phyloP scores from a whole-genome alignment of 2,888 invertebrate species.

The Heliconius ethilla region DNA sequence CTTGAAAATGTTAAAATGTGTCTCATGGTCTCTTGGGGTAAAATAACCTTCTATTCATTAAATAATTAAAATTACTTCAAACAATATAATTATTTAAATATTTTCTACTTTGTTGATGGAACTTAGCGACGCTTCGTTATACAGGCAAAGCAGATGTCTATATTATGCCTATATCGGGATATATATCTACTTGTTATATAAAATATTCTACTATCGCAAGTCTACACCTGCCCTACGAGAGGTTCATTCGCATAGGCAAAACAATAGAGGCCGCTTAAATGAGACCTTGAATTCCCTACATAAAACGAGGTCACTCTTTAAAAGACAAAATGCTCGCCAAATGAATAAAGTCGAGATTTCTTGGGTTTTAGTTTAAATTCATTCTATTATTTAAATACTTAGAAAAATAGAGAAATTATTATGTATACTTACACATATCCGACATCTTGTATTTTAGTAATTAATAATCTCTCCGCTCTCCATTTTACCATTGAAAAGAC shows the following conservation, averaged over 20 bases:
- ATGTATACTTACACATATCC: not conserved
- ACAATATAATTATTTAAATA: no score
- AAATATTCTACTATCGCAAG: not conserved
- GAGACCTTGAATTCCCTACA: slow-evolving; percentile 53
- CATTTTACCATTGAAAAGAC: not conserved
- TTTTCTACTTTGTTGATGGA: no score
- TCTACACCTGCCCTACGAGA: slow-evolving; percentile 30
- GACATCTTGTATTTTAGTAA: not conserved
- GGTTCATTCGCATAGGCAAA: slow-evolving; percentile 33
- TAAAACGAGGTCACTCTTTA: slow-evolving; percentile 50
- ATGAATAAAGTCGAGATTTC: slow-evolving; percentile 18
- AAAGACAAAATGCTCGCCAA: slow-evolving; percentile 38
- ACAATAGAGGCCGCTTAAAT: slow-evolving; percentile 50
- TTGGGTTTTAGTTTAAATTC: slow-evolving; percentile 4
- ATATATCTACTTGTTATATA: not conserved
- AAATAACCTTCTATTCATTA: no score
- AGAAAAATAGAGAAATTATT: not conserved
- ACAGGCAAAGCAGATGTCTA: no score
- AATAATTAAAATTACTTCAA: no score
- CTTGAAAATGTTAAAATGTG: no score
- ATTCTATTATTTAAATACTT: not conserved
- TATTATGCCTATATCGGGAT: not conserved
- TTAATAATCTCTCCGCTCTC: not conserved
- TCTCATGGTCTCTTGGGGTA: no score
- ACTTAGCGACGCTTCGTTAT: no score